These are phyloP conservation scores for Papilio xuthus DNA, from an alignment of 1,140 invertebrate genomes.

Conservation along the genomic window DNA sequence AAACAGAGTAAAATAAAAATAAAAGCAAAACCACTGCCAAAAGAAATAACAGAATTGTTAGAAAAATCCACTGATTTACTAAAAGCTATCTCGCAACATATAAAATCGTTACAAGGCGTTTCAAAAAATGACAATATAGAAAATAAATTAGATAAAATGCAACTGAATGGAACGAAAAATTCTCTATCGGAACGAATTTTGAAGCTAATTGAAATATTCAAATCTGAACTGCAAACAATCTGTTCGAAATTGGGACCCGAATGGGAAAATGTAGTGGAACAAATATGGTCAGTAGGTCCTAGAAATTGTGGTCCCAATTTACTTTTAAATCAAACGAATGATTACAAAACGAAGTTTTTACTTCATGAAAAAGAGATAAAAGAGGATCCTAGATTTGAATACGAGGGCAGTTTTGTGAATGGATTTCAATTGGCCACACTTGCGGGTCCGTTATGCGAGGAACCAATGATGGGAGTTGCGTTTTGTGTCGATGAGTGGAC, in stretches of 20 bases:
- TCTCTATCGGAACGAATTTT: constrained; percentile 79
- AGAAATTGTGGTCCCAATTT: constrained; percentile 94
- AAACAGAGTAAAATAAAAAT: constrained; percentile 89
- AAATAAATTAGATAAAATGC: constrained; percentile 58
- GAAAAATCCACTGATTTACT: constrained; percentile 81
- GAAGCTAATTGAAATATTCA: constrained; percentile 84
- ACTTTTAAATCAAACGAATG: constrained; percentile 88
- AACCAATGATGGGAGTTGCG: constrained; percentile 97
- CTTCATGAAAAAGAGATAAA: constrained; percentile 71
- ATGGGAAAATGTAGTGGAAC: constrained; percentile 84
- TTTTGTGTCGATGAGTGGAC: constrained; percentile 94
- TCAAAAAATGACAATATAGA: constrained; percentile 66
- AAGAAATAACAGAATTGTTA: constrained; percentile 86
- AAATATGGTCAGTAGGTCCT: constrained; percentile 96
- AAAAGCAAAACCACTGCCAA: constrained; percentile 90
- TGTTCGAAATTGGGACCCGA: constrained; percentile 84
- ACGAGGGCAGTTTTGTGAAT: constrained; percentile 92
- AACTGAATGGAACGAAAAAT: constrained; percentile 60
- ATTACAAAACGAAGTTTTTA: constrained; percentile 80
- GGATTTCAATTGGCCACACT: constrained; percentile 96
- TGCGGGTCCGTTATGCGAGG: constrained; percentile 96
- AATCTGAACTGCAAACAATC: constrained; percentile 83
- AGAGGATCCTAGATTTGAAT: constrained; percentile 82
- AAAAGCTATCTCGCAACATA: constrained; percentile 78
- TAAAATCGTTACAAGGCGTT: constrained; percentile 68